Conservation (phyloP, 2,888 invertebrate species). For the Zele albiditarsus region DNA sequence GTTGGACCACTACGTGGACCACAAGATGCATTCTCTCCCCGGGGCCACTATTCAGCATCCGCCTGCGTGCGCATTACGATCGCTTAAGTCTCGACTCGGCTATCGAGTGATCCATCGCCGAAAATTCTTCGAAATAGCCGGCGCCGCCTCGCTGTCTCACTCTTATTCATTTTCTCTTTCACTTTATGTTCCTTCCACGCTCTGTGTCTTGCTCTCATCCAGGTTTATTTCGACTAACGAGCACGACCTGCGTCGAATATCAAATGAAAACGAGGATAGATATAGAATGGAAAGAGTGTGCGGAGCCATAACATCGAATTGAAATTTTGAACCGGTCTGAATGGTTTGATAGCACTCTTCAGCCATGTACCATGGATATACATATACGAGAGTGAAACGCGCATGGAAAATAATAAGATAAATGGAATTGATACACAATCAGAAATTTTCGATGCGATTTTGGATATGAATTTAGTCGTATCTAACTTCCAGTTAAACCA, state of each 20-base stretch:
- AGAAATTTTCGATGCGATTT: too few relatives aligned
- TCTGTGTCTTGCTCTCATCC: conserved; percentile 35
- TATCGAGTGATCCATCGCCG: conserved; percentile 69
- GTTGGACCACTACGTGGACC: conserved; percentile 38
- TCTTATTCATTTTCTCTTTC: conserved; percentile 37
- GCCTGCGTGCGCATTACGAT: conserved; percentile 66
- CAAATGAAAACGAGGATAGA: conserved; percentile 13
- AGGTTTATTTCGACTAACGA: conserved; percentile 42
- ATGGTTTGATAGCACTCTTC: conserved; percentile 25
- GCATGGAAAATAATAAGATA: too few relatives aligned
- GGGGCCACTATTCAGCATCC: conserved; percentile 55
- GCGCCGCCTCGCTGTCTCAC: conserved; percentile 35
- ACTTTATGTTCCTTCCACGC: neutral
- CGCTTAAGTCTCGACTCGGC: conserved; percentile 70
- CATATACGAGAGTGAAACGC: neutral
- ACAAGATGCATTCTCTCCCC: conserved; percentile 52
- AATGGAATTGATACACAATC: too few relatives aligned
- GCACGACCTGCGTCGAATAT: conserved; percentile 26
- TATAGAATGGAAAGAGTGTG: neutral
- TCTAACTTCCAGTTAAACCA: too few relatives aligned
- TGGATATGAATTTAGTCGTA: too few relatives aligned
- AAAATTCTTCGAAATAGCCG: conserved; percentile 65
- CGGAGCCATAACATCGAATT: conserved; percentile 30
- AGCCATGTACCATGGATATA: conserved; percentile 4
- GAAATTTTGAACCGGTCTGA: conserved; percentile 42